Evolutionary conservation across 35 echinoderm and acorn worm species (phyloP).

Genomic region (Apostichopus japonicus): DNA sequence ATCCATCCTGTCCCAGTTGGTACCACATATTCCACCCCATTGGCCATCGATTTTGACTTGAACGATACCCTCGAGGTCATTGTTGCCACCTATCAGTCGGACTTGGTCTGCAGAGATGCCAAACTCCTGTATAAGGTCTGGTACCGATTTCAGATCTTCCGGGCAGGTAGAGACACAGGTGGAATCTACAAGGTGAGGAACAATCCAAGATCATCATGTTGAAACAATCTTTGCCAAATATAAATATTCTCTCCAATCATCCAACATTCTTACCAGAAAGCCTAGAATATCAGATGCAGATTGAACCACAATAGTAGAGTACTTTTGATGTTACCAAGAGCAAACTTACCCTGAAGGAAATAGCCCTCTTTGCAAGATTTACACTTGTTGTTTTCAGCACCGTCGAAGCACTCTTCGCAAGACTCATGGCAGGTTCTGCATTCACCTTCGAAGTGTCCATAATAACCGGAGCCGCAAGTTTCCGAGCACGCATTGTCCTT

Average conservation of each 20-base stretch:
- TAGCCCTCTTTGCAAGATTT: constrained; percentile 63
- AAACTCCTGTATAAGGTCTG: constrained; percentile 28
- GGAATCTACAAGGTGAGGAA: constrained; percentile 23
- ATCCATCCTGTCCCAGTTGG: constrained; percentile 72
- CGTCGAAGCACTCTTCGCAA: constrained; percentile 86
- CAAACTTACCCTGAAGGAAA: constrained; percentile 74
- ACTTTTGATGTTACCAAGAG: too few relatives aligned
- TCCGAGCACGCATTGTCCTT: constrained; percentile 52
- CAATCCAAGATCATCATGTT: too few relatives aligned
- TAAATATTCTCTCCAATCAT: too few relatives aligned
- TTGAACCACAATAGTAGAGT: too few relatives aligned
- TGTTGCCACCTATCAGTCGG: constrained; percentile 72
- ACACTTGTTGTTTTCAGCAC: constrained; percentile 63
- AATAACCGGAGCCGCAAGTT: constrained; percentile 66
- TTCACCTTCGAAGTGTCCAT: constrained; percentile 59
- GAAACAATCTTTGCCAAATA: too few relatives aligned
- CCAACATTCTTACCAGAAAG: too few relatives aligned
- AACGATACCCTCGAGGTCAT: constrained; percentile 61
- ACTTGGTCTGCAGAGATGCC: constrained; percentile 10
- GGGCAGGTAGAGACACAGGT: constrained; percentile 61
- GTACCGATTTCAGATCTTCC: not conserved
- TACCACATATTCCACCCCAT: constrained; percentile 87
- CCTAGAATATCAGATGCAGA: too few relatives aligned
- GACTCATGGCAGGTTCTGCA: constrained; percentile 64
- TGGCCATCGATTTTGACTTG: constrained; percentile 63